Evolutionary conservation across 2,888 invertebrate species (phyloP).

Genomic region (Thysanoteuthis rhombus): DNA sequence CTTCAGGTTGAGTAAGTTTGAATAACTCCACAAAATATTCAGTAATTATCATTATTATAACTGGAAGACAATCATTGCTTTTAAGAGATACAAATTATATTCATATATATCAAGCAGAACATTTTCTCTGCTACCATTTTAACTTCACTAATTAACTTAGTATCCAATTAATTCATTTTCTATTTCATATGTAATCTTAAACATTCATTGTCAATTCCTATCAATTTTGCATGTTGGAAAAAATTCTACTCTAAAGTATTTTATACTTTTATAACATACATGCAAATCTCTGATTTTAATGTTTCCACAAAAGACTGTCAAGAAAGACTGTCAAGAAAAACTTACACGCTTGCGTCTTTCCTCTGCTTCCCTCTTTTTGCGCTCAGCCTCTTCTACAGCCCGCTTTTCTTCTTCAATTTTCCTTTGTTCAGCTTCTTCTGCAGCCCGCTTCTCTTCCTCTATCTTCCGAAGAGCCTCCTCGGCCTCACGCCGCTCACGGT

Average conservation of each 20-base stretch:
- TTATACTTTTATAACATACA: neutral
- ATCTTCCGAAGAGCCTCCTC: slow-evolving; percentile 75
- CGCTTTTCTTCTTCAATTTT: slow-evolving; percentile 41
- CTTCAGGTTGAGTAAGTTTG: neutral
- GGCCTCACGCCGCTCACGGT: neutral
- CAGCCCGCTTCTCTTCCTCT: slow-evolving; percentile 98
- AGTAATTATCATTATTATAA: neutral
- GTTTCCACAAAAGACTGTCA: neutral
- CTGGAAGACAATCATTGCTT: neutral
- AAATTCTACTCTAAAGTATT: neutral
- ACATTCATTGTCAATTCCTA: neutral
- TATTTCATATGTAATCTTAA: neutral
- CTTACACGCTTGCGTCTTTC: slow-evolving; percentile 31
- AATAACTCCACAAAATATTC: neutral
- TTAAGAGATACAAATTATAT: neutral
- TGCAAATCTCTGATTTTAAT: neutral
- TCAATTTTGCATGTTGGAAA: neutral
- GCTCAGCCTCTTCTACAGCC: slow-evolving; percentile 36
- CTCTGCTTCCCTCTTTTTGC: slow-evolving; percentile 19
- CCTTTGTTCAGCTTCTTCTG: slow-evolving; percentile 75
- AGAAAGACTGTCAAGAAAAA: neutral
- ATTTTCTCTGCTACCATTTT: neutral
- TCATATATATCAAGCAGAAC: neutral
- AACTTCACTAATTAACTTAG: neutral
- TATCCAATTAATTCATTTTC: neutral